Conservation (phyloP, 2,797 vertebrate species). For the Eupleurogrammus muticus region DNA sequence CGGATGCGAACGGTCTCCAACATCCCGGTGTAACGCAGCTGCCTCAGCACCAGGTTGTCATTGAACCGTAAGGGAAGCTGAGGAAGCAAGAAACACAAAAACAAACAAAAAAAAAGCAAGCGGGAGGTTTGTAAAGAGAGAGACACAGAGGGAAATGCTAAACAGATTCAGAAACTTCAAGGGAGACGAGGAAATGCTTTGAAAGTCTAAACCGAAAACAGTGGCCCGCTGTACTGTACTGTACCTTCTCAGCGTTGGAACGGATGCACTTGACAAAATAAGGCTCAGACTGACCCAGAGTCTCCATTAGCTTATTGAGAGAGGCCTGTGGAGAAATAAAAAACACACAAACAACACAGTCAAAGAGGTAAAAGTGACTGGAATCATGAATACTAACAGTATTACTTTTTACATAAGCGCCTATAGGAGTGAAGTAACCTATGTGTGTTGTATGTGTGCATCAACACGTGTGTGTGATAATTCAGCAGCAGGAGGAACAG, state of each 20-base stretch:
- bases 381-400: conserved; percentile 22
- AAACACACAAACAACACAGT: conserved; percentile 34
- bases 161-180: conserved; percentile 57
- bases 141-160: conserved; percentile 33
- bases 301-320: conserved; percentile 98
- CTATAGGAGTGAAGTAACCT: not conserved
- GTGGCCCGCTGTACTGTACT: not conserved
- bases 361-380: conserved; percentile 14
- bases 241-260: conserved; percentile 98
- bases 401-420: conserved; percentile 16
- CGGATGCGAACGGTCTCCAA: conserved; percentile 97
- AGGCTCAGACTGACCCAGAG: conserved; percentile 95
- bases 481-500: conserved; percentile 78
- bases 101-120: not conserved
- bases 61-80: conserved; percentile 94
- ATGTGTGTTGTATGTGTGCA: conserved; percentile 16
- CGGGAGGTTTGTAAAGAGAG: conserved; percentile 20
- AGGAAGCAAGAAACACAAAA: not conserved
- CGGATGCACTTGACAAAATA: conserved; percentile 99
- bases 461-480: conserved; percentile 63
- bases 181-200: conserved; percentile 57
- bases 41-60: conserved; percentile 94
- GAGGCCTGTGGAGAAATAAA: conserved; percentile 88
- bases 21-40: conserved; percentile 99
- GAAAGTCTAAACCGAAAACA: conserved; percentile 47